Base-by-base conservation (phyloP, 1,140 invertebrate species). In the Scaptomyza graminum region DNA sequence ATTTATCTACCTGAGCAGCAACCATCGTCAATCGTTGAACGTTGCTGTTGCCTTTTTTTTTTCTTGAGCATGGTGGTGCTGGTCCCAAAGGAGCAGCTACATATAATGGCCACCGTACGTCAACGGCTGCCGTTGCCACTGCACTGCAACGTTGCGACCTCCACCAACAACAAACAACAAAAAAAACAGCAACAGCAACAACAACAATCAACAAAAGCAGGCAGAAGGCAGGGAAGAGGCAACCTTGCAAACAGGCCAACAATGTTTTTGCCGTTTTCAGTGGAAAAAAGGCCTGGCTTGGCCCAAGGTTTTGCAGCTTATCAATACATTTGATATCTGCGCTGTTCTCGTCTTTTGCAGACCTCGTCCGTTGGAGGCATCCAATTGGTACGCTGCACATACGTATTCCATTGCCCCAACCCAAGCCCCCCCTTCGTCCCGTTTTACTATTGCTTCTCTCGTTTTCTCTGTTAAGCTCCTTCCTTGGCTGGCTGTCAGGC, bases 1-100 rank as follows among this genome's bases (percentile, higher is more conserved):
- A 87, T 87, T 87, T 87, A 87, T 87, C 82, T 87, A 87, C 82
- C 82, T 87, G 79, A 88, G 79, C 83, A 87, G 74, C 82, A 67
- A 83, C 82, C 82, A 87, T 88, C 82, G 82, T 87, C 75, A 88
- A 79, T 87, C 83, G 78, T 81, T 78, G 78, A 82, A 82, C 83
- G 67, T 28, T 71, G 61, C 18, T 57, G 61, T 51, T 47, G 52
- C n/a, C 55, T 59, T 47, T 60, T 8, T 34, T 34, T 34, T 7
- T 34, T 34, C 31, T 34, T 34, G 1, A 28, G 28, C 52, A 59
- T 28, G 28, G 28, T 28, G 28, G 28, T 28, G 64, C 44, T 54
- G 54, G 43, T 73, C 72, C 68, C 72, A 71, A 71, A 71, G 72
- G 72, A 75, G 76, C 70, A 68, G 64, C 78, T 70, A 79, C 83